phyloP scores from a whole-genome alignment of 2,888 invertebrate species.

The Brachyopa scutellaris region DNA sequence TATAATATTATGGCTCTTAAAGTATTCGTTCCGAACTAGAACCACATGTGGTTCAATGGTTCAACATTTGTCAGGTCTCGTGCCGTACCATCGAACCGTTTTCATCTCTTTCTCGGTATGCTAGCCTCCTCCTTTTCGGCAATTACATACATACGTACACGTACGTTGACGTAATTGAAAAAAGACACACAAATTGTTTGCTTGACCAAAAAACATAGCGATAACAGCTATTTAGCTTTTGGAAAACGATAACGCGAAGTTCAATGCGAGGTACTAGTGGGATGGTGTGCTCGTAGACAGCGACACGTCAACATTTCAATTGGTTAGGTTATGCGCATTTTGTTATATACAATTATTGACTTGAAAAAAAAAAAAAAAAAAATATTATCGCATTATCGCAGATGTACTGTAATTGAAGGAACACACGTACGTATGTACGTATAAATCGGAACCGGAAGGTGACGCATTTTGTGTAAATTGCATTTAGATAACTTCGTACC shows the following conservation, averaged over 20 bases:
- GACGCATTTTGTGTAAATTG: slow-evolving; percentile 22
- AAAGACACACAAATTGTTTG: background rate
- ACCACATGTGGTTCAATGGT: background rate
- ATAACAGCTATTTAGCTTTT: slow-evolving; percentile 17
- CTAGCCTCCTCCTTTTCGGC: too few species aligned
- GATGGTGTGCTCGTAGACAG: slow-evolving; percentile 1
- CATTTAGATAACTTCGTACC: background rate
- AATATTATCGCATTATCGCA: too few species aligned
- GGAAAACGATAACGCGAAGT: slow-evolving; percentile 17
- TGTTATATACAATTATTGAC: background rate
- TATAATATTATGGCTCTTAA: too few species aligned
- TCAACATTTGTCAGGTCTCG: too few species aligned
- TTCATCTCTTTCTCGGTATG: too few species aligned
- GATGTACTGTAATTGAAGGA: background rate
- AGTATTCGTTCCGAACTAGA: background rate
- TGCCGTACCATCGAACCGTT: too few species aligned
- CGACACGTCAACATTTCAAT: slow-evolving; percentile 43
- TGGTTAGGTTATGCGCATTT: slow-evolving; percentile 40
- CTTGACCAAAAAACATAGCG: background rate
- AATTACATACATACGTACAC: too few species aligned
- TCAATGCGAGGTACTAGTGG: background rate
- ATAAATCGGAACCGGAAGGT: slow-evolving; percentile 36
- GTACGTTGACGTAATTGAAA: slow-evolving; percentile 9
- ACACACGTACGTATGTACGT: too few species aligned
- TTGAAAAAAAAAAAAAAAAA: too few species aligned